Evolutionary conservation across 2,888 invertebrate species (phyloP), one percentile per base, ranked within the genome.

Genomic region (Mermis nigrescens): DNA sequence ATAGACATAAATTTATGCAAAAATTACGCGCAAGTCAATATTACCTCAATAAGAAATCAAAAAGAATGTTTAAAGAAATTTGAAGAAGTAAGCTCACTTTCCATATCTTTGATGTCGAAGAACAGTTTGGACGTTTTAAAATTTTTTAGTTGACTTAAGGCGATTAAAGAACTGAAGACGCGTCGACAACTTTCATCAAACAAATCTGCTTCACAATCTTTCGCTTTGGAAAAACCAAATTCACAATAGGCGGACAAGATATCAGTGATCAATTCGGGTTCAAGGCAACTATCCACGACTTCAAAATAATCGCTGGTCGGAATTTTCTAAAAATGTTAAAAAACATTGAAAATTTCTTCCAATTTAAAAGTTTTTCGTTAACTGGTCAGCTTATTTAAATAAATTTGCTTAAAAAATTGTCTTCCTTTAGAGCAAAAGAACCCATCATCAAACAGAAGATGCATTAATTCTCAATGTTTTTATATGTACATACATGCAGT

Each of bases 81-180:
- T n/a, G n/a, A n/a, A n/a, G n/a, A n/a, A n/a, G 38, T 12, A 38
- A 19, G 19, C 38, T 38, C 24, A 48, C 48, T 48, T 48, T 12
- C 12, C 19, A 48, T n/a, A 24, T 48, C 48, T 4, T 48, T 48
- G 4, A n/a, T 24, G 7, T 48, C 48, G 19, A 48, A 48, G 24
- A 48, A 48, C 7, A 48, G 48, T 48, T 48, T 48, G 48, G 19
- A n/a, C 4, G 48, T 48, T 48, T 48, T 48, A 24, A 48, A 48
- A 48, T 48, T 48, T 24, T 48, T 48, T 4, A 48, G 24, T 24
- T 48, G 12, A 12, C 19, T 48, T 48, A 48, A 12, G 19, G 48
- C 24, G 7, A 7, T 12, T n/a, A 48, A 24, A 24, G 19, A 48
- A 12, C 24, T 4, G 24, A 48, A 48, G 12, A 48, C 24, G 7